A percentile compares a stretch with the other conserved stretches of the same genome.
phyloP scores from a whole-genome alignment of 2,888 invertebrate species.

The Dichetophora obliterata region DNA sequence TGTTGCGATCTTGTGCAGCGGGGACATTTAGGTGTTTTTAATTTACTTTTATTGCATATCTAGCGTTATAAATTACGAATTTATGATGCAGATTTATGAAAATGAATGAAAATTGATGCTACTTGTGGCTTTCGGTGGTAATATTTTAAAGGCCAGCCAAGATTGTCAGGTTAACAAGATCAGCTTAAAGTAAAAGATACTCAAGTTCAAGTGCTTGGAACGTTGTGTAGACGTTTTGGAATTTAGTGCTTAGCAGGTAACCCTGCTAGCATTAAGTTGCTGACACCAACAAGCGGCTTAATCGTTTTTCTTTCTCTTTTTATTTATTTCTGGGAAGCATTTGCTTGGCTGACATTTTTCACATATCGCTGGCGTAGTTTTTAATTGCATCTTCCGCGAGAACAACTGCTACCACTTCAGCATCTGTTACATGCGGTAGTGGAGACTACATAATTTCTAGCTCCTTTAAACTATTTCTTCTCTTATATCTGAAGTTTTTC shows the following conservation, averaged over 20 bases:
- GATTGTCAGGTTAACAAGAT: background rate
- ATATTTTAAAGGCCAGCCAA: background rate
- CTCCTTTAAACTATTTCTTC: background rate
- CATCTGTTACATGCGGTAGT: background rate
- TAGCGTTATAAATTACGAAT: background rate
- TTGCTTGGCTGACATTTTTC: background rate
- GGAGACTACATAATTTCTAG: background rate
- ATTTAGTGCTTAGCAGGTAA: too few relatives aligned
- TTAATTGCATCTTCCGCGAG: slow-evolving; percentile 40
- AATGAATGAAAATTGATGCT: background rate
- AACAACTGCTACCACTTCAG: slow-evolving; percentile 6
- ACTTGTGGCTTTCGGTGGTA: background rate
- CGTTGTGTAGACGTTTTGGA: background rate
- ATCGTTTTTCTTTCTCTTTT: too few relatives aligned
- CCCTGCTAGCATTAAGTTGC: too few relatives aligned
- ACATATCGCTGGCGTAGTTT: slow-evolving; percentile 22
- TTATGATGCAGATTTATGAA: background rate
- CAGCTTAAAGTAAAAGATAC: background rate
- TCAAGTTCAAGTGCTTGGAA: background rate
- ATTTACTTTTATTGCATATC: slow-evolving; percentile 7
- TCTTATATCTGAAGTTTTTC: background rate
- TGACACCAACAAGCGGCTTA: too few relatives aligned
- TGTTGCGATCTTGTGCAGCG: background rate
- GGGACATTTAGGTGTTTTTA: slow-evolving; percentile 17
- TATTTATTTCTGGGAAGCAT: background rate